Conservation (phyloP, 2,888 invertebrate species). For the Rhagonycha fulva region DNA sequence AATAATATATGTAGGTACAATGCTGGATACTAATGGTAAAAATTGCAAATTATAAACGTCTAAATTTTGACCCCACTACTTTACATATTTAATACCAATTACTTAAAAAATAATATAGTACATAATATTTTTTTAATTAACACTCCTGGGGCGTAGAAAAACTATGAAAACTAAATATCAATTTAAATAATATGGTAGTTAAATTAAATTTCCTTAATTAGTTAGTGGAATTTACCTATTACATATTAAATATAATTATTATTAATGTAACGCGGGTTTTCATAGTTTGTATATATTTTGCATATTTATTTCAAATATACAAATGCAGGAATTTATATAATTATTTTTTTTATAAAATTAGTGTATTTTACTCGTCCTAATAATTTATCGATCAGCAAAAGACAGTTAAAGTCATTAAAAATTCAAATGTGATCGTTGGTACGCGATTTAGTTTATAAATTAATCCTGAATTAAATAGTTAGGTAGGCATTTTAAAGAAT, state of each 20-base stretch:
- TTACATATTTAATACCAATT: not conserved
- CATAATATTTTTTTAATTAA: not conserved
- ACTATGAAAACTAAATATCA: not conserved
- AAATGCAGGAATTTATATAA: not conserved
- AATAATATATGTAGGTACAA: too few species aligned
- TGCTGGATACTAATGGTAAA: too few species aligned
- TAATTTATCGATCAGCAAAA: not conserved
- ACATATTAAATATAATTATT: not conserved
- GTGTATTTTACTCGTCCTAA: not conserved
- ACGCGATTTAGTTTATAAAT: not conserved
- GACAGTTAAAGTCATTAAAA: not conserved
- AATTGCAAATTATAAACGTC: too few species aligned
- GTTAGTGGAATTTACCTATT: not conserved
- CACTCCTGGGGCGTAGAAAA: not conserved
- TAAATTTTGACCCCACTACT: too few species aligned
- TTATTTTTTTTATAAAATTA: not conserved
- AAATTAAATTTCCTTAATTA: not conserved
- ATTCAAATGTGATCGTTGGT: not conserved
- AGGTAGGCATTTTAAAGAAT: not conserved
- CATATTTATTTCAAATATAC: not conserved
- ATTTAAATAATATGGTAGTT: not conserved
- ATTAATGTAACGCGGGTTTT: not conserved
- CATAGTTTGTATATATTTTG: not conserved
- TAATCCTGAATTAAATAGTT: not conserved
- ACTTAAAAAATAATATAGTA: not conserved